Conservation (phyloP, 2,888 invertebrate genomes). For the Ecliptopera silaceata region DNA sequence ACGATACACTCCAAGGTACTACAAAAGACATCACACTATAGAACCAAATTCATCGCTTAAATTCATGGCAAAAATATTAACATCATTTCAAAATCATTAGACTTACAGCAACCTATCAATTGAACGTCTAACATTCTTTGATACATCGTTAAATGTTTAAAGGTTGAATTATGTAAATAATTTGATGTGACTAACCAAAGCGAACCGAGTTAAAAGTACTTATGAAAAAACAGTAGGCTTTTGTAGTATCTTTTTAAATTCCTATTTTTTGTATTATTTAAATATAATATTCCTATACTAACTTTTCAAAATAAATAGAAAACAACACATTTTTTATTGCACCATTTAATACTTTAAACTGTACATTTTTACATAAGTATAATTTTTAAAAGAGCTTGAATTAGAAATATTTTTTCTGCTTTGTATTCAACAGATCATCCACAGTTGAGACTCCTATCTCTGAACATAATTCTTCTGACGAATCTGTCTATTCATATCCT, state of each 20-base stretch:
- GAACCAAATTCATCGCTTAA: conserved; percentile 51
- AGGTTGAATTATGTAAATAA: conserved; percentile 48
- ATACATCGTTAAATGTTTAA: conserved; percentile 48
- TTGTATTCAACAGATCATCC: conserved; percentile 83
- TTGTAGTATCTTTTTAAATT: conserved; percentile 74
- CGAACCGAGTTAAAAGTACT: conserved; percentile 18
- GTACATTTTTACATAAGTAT: conserved; percentile 46
- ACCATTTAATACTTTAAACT: conserved; percentile 12
- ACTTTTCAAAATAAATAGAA: conserved; percentile 26
- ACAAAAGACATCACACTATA: conserved; percentile 65
- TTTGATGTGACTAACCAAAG: conserved; percentile 21
- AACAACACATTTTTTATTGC: conserved; percentile 9
- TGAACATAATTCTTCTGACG: conserved; percentile 57
- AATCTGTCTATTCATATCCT: conserved; percentile 57
- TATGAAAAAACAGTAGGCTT: conserved; percentile 49
- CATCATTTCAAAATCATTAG: conserved; percentile 42
- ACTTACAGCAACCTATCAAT: conserved; percentile 62
- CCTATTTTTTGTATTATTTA: conserved; percentile 29
- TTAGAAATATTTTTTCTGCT: conserved; percentile 78
- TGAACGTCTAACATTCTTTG: conserved; percentile 48
- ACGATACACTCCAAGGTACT: conserved; percentile 81
- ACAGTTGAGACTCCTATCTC: conserved; percentile 77
- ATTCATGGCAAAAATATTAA: conserved; percentile 47
- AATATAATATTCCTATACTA: conserved; percentile 41
- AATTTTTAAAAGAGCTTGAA: conserved; percentile 59